Conservation (phyloP, 2,113 vertebrate species). For the Phylloscopus whistleri region DNA sequence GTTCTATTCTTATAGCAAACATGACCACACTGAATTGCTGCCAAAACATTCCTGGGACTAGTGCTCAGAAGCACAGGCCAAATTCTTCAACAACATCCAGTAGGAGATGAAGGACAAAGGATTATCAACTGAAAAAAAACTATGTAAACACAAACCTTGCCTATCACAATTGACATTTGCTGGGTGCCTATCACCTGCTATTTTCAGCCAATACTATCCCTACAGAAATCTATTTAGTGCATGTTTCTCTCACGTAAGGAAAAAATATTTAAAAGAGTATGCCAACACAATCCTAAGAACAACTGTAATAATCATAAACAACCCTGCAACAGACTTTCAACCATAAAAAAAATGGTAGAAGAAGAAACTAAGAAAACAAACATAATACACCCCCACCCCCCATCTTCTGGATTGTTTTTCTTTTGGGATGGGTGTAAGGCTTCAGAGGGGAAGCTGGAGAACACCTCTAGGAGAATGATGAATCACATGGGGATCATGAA, state of each 20-base stretch:
- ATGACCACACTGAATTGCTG: not conserved
- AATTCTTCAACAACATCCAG: not conserved
- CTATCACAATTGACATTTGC: not conserved
- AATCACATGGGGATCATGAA: not conserved
- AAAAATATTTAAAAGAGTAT: not conserved
- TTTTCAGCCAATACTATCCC: not conserved
- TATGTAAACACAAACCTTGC: not conserved
- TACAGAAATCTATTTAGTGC: not conserved
- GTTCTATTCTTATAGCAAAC: slow-evolving; percentile 23
- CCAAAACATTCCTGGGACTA: slow-evolving; percentile 17
- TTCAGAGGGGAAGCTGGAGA: not conserved
- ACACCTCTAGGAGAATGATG: not conserved
- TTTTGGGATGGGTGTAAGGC: not conserved
- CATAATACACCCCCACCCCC: fast-evolving
- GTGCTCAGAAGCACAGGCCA: not conserved
- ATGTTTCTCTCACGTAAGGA: not conserved
- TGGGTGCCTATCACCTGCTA: not conserved
- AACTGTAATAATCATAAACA: not conserved
- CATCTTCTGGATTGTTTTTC: not conserved
- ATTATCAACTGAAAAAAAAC: not conserved
- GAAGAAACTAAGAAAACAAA: not conserved
- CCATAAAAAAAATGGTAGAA: not conserved
- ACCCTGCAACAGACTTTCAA: not conserved
- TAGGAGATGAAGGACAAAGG: not conserved
- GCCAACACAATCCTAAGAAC: not conserved